Evolutionary conservation across 1,140 invertebrate genomes (phyloP), one percentile per base, ranked within the genome.

Genomic region (Trachymyrmex cornetzi): DNA sequence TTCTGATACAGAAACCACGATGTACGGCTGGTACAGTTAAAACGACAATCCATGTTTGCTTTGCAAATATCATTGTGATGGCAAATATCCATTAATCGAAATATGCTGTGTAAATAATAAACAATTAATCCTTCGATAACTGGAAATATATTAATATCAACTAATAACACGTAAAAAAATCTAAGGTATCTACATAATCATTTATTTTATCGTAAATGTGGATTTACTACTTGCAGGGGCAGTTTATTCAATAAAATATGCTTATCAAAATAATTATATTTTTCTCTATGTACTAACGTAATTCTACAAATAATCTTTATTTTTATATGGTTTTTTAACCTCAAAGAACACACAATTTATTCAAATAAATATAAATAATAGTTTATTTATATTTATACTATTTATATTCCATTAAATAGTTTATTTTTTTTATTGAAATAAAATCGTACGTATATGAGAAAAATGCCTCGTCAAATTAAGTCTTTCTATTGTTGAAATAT

Each of bases 81-180:
- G 80, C 84, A 91, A 91, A 91, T 91, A 91, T 85, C 59, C 89
- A 75, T 90, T 91, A 90, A 91, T 89, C 66, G 87, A 87, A 91
- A 91, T 66, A 57, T 72, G 66, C 53, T 27, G 75, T 61, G 82
- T 57, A 91, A 90, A 90, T 81, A 67, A 63, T 30, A 88, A 88
- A 87, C 87, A 90, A 90, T 85, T 80, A 66, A 85, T 81, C 38
- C 57, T 77, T 66, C 50, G 27, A 63, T 38, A 50, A 66, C 61
- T 85, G 48, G 50, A 38, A 77, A 88, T 88, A 77, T 88, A 87
- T 88, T 88, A 87, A 90, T 84, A 87, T 84, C 55, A 67, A 59
- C 6, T 69, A 6, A n/a, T 71, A 64, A 63, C 77, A 16, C n/a
- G 22, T 4, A 53, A 82, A 24, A 1, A 27, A 27, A 38, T 63